phyloP scores from a whole-genome alignment of 2,797 vertebrate species.

The Anolis apletophallus region DNA sequence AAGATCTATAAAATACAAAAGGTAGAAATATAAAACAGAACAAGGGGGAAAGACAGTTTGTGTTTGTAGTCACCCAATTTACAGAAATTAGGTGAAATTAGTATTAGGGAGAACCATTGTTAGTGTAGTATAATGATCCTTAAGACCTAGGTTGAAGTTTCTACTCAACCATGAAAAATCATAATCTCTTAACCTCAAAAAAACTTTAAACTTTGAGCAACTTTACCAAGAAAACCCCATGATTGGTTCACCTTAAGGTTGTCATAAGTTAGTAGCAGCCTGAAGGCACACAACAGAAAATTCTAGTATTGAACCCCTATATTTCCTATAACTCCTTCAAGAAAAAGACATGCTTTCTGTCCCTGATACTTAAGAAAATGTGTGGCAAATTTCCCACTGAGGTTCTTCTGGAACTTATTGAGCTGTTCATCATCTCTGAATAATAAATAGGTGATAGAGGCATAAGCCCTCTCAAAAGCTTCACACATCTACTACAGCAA shows the following conservation, averaged over 20 bases:
- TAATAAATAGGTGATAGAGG: neutral
- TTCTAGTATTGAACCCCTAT: neutral
- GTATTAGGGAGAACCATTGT: neutral
- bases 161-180: too few species aligned
- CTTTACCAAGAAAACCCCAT: too few species aligned
- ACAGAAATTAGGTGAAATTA: neutral
- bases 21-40: neutral
- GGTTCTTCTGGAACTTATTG: neutral
- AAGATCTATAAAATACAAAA: constrained; percentile 8
- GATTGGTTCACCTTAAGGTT: too few species aligned
- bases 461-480: neutral
- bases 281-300: neutral
- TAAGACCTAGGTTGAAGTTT: too few species aligned
- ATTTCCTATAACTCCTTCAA: neutral
- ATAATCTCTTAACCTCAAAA: too few species aligned
- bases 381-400: neutral
- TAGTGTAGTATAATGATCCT: too few species aligned
- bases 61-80: neutral
- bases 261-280: too few species aligned
- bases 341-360: neutral
- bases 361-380: neutral
- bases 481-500: neutral
- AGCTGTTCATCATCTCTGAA: neutral
- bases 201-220: too few species aligned
- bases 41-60: neutral